Percentiles rank a stretch among this genome's conserved stretches.
Evolutionary conservation across 2,797 vertebrate genomes (phyloP).

Genomic region (Scomberomorus guttatus): DNA sequence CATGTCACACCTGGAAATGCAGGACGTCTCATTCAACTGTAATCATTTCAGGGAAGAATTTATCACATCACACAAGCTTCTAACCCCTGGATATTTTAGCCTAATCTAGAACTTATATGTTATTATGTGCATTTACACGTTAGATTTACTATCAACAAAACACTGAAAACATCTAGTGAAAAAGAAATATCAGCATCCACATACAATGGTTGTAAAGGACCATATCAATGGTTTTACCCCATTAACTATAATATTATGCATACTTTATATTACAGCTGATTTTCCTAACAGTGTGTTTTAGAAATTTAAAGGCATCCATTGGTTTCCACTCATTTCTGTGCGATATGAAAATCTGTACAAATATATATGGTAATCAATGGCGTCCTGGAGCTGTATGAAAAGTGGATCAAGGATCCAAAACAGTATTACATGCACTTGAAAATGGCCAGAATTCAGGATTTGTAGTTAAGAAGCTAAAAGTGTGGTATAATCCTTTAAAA

Average conservation of each 20-base stretch:
- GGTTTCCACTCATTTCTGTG: neutral
- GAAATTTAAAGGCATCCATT: neutral
- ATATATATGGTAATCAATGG: neutral
- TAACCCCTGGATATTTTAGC: neutral
- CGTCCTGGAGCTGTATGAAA: neutral
- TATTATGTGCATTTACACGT: neutral
- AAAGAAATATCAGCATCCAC: neutral
- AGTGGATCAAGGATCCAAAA: neutral
- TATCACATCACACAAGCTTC: neutral
- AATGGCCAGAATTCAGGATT: neutral
- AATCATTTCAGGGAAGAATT: neutral
- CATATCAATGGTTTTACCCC: neutral
- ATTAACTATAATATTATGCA: neutral
- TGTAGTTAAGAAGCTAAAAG: neutral
- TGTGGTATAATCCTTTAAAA: neutral
- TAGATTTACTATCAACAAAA: neutral
- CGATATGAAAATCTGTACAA: neutral
- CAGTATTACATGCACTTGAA: neutral
- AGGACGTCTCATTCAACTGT: neutral
- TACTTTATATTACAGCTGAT: neutral
- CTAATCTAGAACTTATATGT: neutral
- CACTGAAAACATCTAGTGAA: neutral
- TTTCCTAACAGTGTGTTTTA: neutral
- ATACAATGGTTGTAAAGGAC: neutral
- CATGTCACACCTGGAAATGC: slow-evolving; percentile 22